Percentiles rank a stretch among this genome's conserved stretches.
phyloP scores from a whole-genome alignment of 1,140 invertebrate genomes.

The Teleogryllus occipitalis region DNA sequence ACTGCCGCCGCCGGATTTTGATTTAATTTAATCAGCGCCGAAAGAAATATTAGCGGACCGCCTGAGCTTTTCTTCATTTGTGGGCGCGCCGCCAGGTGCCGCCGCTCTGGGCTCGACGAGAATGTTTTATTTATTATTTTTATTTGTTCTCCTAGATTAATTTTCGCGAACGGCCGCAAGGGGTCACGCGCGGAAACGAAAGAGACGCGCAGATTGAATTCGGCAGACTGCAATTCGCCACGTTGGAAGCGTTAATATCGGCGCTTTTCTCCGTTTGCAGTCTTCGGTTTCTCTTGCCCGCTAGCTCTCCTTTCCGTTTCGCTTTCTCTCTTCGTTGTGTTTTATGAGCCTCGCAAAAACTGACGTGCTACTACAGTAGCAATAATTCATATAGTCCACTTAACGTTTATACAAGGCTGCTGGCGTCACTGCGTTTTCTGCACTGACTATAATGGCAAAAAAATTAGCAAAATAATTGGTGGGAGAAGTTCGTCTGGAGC shows the following conservation, averaged over 20 bases:
- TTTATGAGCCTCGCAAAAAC: background rate
- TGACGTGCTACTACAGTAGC: background rate
- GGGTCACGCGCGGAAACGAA: background rate
- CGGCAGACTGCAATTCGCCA: background rate
- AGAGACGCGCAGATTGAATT: background rate
- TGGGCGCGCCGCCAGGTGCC: background rate
- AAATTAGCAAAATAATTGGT: too few species aligned
- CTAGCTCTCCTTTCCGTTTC: background rate
- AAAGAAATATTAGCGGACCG: constrained; percentile 13
- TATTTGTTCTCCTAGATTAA: background rate
- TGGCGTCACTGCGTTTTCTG: background rate
- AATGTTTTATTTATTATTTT: background rate
- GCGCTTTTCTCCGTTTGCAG: background rate
- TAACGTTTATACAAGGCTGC: background rate
- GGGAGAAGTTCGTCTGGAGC: too few species aligned
- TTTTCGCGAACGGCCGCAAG: background rate
- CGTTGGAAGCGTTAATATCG: background rate
- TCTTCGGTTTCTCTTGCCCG: background rate
- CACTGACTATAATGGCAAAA: too few species aligned
- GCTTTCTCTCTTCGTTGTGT: background rate
- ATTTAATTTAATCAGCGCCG: constrained; percentile 22
- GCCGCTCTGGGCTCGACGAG: background rate
- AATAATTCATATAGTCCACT: background rate
- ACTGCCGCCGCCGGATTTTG: constrained; percentile 15
- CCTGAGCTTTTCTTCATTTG: background rate